A percentile compares a stretch with the other conserved stretches of the same genome.
These are phyloP conservation scores for Neoscelio sp. DNA, from an alignment of 2,888 invertebrate species.

Conservation along the genomic window DNA sequence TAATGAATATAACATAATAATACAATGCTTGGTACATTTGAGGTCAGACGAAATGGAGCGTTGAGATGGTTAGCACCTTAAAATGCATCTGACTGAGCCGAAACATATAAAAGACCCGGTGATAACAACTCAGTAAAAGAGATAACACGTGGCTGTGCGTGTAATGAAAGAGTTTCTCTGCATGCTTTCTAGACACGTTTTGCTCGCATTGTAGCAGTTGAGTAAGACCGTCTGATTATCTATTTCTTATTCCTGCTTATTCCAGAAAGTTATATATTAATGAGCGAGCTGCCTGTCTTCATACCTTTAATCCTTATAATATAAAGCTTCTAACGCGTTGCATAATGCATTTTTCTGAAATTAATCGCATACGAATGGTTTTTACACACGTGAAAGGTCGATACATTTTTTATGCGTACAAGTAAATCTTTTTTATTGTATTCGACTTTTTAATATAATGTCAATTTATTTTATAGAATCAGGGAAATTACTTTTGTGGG, in stretches of 20 bases:
- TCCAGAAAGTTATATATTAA: slow-evolving; percentile 66
- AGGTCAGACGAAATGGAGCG: slow-evolving; percentile 58
- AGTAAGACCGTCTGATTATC: slow-evolving; percentile 67
- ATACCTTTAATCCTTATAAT: slow-evolving; percentile 26
- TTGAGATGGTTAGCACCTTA: slow-evolving; percentile 29
- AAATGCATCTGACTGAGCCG: slow-evolving; percentile 43
- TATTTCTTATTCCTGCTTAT: slow-evolving; percentile 57
- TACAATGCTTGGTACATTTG: background rate
- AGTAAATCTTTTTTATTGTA: background rate
- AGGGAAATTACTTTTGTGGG: background rate
- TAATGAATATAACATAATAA: background rate
- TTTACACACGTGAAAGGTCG: background rate
- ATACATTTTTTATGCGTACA: background rate
- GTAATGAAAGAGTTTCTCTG: slow-evolving; percentile 77
- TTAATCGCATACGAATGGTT: background rate
- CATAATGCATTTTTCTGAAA: slow-evolving; percentile 24
- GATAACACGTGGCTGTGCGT: slow-evolving; percentile 67
- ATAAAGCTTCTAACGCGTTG: slow-evolving; percentile 15
- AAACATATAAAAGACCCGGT: slow-evolving; percentile 52
- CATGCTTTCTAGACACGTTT: slow-evolving; percentile 81
- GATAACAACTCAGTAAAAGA: slow-evolving; percentile 61
- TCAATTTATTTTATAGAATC: background rate
- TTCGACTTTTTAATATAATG: no score
- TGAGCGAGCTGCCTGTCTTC: slow-evolving; percentile 62
- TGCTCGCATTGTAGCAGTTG: slow-evolving; percentile 67